Evolutionary conservation across 2,113 vertebrate genomes (phyloP).

Genomic region (Phalacrocorax brasilianus): DNA sequence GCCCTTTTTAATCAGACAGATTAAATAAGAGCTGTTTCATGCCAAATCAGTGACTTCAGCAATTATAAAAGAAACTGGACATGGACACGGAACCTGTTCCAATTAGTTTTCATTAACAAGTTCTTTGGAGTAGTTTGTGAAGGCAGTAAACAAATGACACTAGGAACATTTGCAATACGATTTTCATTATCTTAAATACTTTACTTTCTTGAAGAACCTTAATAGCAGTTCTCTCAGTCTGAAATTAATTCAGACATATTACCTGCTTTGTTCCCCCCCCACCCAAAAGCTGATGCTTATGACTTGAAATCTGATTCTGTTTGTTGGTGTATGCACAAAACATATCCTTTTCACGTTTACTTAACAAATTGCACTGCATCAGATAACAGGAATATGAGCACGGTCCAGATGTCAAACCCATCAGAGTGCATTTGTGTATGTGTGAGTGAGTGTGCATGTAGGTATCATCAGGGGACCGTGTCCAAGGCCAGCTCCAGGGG

Average conservation of each 20-base stretch:
- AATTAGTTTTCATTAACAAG: slow-evolving; percentile 45
- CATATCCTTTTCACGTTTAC: background rate
- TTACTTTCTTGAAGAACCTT: background rate
- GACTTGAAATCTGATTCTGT: background rate
- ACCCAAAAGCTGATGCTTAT: background rate
- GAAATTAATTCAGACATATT: background rate
- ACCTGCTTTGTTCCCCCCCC: fast-evolving
- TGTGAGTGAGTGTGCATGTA: no score
- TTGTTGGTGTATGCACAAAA: background rate
- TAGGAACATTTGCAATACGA: background rate
- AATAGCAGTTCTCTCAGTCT: background rate
- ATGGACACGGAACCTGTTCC: background rate
- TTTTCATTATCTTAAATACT: background rate
- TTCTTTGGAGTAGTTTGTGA: background rate
- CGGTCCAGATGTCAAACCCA: no score
- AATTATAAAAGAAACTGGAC: slow-evolving; percentile 41
- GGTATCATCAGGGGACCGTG: background rate
- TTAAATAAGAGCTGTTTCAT: slow-evolving; percentile 24
- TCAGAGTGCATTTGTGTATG: background rate
- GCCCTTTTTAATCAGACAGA: slow-evolving; percentile 41
- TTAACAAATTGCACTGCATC: background rate
- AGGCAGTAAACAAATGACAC: slow-evolving; percentile 22
- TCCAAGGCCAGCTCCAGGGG: background rate
- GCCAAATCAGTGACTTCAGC: slow-evolving; percentile 23
- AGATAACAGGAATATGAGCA: background rate